These are phyloP conservation scores for Philereme vetulata DNA, from an alignment of 2,888 invertebrate species.

Conservation along the genomic window DNA sequence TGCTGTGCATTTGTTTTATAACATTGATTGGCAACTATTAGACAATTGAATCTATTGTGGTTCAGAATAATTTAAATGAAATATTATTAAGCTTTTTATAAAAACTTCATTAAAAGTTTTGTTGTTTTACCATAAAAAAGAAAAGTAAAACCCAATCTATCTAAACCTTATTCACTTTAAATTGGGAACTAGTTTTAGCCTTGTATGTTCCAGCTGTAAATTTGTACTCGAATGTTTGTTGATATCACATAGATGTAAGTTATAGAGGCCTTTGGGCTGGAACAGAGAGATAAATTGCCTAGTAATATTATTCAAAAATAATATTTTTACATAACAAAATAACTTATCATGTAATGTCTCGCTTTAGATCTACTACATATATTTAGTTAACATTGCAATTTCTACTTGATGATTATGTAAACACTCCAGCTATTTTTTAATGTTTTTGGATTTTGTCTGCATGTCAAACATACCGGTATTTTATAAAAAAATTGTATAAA, in stretches of 20 bases:
- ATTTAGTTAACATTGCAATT: conserved; percentile 33
- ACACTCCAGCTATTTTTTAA: conserved; percentile 42
- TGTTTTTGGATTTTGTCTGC: conserved; percentile 55
- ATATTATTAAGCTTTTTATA: no score
- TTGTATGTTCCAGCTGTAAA: conserved; percentile 41
- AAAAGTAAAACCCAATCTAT: neutral
- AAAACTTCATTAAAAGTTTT: no score
- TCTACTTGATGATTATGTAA: conserved; percentile 33
- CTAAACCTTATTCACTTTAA: conserved; percentile 21
- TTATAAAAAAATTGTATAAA: conserved; percentile 59
- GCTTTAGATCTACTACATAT: conserved; percentile 33
- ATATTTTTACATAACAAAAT: conserved; percentile 38
- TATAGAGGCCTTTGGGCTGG: conserved; percentile 42
- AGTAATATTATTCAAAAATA: conserved; percentile 33
- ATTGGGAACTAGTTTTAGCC: conserved; percentile 24
- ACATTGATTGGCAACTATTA: conserved; percentile 35
- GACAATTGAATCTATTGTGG: no score
- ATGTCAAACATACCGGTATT: conserved; percentile 69
- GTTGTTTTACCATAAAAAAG: no score
- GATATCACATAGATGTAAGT: conserved; percentile 62
- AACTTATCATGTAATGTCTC: conserved; percentile 36
- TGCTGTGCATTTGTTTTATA: conserved; percentile 29
- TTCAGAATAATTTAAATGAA: no score
- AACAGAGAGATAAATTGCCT: conserved; percentile 29
- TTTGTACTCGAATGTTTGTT: conserved; percentile 59